These are phyloP conservation scores for Liolophura sinensis DNA, from an alignment of 1,140 invertebrate genomes.

Conservation along the genomic window DNA sequence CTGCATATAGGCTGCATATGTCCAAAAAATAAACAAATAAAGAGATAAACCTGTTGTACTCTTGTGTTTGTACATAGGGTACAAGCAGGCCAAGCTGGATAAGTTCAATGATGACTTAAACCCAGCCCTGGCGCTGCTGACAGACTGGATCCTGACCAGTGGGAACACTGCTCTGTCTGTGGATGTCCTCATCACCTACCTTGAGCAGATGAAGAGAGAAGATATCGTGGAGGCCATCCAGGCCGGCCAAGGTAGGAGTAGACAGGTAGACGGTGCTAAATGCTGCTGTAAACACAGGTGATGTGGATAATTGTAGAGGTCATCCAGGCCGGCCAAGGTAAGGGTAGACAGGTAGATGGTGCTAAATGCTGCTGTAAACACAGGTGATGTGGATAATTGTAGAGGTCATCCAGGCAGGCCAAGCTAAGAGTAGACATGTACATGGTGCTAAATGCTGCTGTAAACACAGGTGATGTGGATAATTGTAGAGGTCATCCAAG, in stretches of 20 bases:
- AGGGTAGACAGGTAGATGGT: slow-evolving; percentile 1
- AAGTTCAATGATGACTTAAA: slow-evolving; percentile 56
- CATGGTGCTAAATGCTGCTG: not conserved
- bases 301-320: too few species aligned
- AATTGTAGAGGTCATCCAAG: too few species aligned
- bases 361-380: too few species aligned
- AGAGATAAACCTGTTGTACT: too few species aligned
- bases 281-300: not conserved
- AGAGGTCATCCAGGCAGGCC: too few species aligned
- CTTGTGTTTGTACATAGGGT: slow-evolving; percentile 38
- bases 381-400: too few species aligned
- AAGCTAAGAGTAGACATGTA: slow-evolving; percentile 28
- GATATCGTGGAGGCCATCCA: slow-evolving; percentile 58
- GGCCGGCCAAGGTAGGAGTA: slow-evolving; percentile 44
- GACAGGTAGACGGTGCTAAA: not conserved
- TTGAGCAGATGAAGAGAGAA: slow-evolving; percentile 56
- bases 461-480: too few species aligned
- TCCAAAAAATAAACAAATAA: too few species aligned
- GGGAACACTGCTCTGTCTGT: slow-evolving; percentile 60
- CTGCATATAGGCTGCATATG: too few species aligned
- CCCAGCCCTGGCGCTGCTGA: slow-evolving; percentile 56
- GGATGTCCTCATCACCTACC: slow-evolving; percentile 56
- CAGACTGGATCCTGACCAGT: slow-evolving; percentile 60
- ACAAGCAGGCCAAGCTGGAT: slow-evolving; percentile 55
- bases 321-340: too few species aligned